A percentile compares a stretch with the other conserved stretches of the same genome.
Evolutionary conservation across 2,888 invertebrate species (phyloP).

Genomic region (Polietes domitor): DNA sequence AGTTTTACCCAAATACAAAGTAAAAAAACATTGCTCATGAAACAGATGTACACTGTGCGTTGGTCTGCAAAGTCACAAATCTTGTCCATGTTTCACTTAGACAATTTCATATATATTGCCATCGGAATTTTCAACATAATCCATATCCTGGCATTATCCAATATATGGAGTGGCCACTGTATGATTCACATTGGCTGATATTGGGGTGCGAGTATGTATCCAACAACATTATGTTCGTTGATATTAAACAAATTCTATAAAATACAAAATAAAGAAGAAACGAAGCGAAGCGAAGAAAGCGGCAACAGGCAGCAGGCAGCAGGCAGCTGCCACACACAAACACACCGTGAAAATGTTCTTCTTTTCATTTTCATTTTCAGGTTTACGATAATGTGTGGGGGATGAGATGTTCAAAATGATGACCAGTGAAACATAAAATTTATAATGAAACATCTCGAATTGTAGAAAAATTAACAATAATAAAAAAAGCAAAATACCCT

Average conservation of each 20-base stretch:
- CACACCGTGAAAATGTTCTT: conserved; percentile 26
- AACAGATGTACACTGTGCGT: too few relatives aligned
- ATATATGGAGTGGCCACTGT: conserved; percentile 59
- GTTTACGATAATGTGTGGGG: conserved; percentile 41
- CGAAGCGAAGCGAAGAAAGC: conserved; percentile 39
- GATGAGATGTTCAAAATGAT: conserved; percentile 60
- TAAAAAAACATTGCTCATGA: too few relatives aligned
- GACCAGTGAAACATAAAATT: conserved; percentile 65
- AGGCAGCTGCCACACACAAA: too few relatives aligned
- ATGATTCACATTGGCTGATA: not conserved
- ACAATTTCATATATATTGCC: too few relatives aligned
- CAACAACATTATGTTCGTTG: not conserved
- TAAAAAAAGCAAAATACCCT: conserved; percentile 35
- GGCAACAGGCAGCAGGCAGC: too few relatives aligned
- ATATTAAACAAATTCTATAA: conserved; percentile 29
- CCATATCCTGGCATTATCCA: too few relatives aligned
- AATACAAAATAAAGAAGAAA: conserved; percentile 15
- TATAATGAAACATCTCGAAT: conserved; percentile 39
- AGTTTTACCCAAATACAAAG: too few relatives aligned
- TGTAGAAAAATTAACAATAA: conserved; percentile 23
- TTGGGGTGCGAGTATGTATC: not conserved
- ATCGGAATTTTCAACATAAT: too few relatives aligned
- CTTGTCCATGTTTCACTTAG: too few relatives aligned
- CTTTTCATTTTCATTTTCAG: conserved; percentile 31
- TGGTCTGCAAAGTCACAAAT: too few relatives aligned